Base-by-base conservation (phyloP, 2,888 invertebrate species). In the Acrocyrtus sp. region DNA sequence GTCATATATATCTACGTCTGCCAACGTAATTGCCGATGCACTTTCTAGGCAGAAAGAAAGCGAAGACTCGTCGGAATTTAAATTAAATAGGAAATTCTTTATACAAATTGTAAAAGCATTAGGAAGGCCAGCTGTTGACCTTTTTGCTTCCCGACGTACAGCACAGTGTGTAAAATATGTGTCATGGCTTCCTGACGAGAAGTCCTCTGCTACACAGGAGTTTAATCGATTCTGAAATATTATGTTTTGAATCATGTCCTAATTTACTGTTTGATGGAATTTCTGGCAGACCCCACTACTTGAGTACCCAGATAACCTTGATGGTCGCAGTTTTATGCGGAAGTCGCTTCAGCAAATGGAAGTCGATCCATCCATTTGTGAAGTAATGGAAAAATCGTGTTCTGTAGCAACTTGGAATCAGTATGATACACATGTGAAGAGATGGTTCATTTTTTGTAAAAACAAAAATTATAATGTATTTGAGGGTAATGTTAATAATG, bases 231-330 rank as follows among this genome's bases (percentile, higher is more conserved):
- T n/a, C n/a, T n/a, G n/a, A 76, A 57, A 15, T 74, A 8, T 8
- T 70, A 10, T 8, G 24, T 17, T 41, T 77, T 19, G 22, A 56
- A 2, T 63, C 54, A 1, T n/a, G 45, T 17, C 5, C 34, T 47
- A 21, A 75, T 53, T 41, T 70, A 12, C 43, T 77, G 26, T 29
- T 19, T 17, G 75, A 50, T 62, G 65, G 61, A 15, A 74, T 29
- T 61, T 8, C 5, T 26, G 50, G 39, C 22, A 47, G 57, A 8
- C 19, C 62, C 0, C 77, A 78, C 54, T 48, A 66, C 1, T 24
- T 75, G 21, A 41, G 34, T 15, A 21, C 12, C 3, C 41, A n/a
- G 3, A 34, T 75, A 15, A 45, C 22, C 12, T 45, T 75, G 21
- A 54, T 68, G 53, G 73, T 43, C 12, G 70, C 63, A 47, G 48